Percentiles rank a stretch among this genome's conserved stretches.
phyloP scores from a whole-genome alignment of 2,797 vertebrate genomes.

The Pelochelys cantorii region DNA sequence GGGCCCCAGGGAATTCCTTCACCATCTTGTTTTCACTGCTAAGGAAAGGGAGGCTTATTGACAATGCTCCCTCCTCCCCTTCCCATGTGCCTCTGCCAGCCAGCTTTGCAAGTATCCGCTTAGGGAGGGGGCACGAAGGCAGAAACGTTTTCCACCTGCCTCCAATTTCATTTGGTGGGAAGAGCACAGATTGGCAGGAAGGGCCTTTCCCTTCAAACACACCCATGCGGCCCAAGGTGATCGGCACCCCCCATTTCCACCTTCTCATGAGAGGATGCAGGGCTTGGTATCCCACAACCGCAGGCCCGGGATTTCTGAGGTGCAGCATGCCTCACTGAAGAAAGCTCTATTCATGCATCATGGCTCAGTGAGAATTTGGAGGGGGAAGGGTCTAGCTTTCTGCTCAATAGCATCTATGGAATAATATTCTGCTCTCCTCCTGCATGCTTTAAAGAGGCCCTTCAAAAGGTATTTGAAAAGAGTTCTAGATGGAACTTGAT shows the following conservation, averaged over 20 bases:
- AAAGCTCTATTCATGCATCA: fast-evolving
- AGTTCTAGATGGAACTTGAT: neutral
- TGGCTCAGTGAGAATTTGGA: fast-evolving
- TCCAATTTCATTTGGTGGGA: neutral
- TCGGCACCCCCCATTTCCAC: neutral
- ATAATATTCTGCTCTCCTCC: neutral
- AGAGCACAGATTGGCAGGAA: neutral
- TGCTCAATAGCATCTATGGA: neutral
- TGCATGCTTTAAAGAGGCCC: neutral
- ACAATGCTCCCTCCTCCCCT: too few species aligned
- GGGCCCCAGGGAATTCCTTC: neutral
- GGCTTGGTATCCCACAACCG: neutral
- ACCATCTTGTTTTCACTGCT: neutral
- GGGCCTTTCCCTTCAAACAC: neutral
- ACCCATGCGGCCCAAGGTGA: neutral
- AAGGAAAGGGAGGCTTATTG: neutral
- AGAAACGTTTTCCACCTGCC: neutral
- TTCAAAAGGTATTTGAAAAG: neutral
- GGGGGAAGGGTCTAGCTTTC: neutral
- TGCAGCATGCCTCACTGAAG: neutral
- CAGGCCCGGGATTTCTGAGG: neutral
- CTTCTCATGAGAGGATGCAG: neutral
- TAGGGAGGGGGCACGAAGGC: neutral
- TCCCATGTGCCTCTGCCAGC: neutral
- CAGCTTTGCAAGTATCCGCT: neutral